Percentiles rank a stretch among this genome's conserved stretches.
These are phyloP conservation scores for Cliona cf. orientalis DNA, from an alignment of 37 sponge, comb jelly and placozoan genomes.

Conservation along the genomic window DNA sequence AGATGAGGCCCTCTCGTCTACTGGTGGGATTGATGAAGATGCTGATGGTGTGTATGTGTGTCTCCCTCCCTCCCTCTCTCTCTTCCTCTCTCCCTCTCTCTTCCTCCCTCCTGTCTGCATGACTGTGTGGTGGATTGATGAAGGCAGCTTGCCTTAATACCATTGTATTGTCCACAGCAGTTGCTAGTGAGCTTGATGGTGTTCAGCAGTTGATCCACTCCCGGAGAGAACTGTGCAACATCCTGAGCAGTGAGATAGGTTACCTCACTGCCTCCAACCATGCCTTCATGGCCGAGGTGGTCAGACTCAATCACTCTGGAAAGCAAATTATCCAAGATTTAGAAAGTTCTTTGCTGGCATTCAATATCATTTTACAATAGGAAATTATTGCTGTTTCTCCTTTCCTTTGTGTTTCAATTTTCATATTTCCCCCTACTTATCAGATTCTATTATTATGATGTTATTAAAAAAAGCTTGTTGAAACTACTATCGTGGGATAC, in stretches of 20 bases:
- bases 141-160: background rate
- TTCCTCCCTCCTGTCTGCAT: background rate
- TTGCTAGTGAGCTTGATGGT: slow-evolving; percentile 16
- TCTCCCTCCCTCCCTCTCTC: no score
- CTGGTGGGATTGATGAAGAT: background rate
- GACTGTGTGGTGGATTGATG: background rate
- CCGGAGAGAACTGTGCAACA: slow-evolving; percentile 38
- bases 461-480: no score
- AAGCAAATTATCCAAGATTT: slow-evolving; percentile 39
- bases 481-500: no score
- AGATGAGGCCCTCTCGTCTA: background rate
- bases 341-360: background rate
- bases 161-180: slow-evolving; percentile 28
- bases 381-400: no score
- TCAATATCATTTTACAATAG: background rate
- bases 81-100: background rate
- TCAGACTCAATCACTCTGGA: slow-evolving; percentile 19
- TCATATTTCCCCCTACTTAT: no score
- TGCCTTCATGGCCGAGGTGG: slow-evolving; percentile 55
- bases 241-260: slow-evolving; percentile 54
- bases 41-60: slow-evolving; percentile 18
- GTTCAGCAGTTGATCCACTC: slow-evolving; percentile 48
- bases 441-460: no score
- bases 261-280: slow-evolving; percentile 51
- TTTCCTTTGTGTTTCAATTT: no score